A percentile compares a stretch with the other conserved stretches of the same genome.
These are phyloP conservation scores for Calameuta filiformis DNA, from an alignment of 2,888 invertebrate genomes.

Conservation along the genomic window DNA sequence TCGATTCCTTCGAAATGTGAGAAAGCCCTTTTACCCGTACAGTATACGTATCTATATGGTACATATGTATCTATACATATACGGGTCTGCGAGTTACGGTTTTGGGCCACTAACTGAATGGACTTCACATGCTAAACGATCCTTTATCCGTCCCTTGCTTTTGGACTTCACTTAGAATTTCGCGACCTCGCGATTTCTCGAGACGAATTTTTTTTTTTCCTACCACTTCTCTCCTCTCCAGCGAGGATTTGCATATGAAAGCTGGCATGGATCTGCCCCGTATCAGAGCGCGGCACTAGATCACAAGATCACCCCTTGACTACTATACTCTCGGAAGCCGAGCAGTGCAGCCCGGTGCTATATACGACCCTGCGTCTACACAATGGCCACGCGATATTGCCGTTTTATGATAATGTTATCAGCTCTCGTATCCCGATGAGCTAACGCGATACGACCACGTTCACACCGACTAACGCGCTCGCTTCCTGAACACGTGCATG, in stretches of 20 bases:
- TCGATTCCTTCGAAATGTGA: background rate
- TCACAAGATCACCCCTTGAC: slow-evolving; percentile 37
- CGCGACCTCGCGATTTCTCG: slow-evolving; percentile 8
- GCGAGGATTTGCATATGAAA: slow-evolving; percentile 48
- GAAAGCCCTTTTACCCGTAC: background rate
- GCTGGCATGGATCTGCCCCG: slow-evolving; percentile 22
- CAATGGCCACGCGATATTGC: slow-evolving; percentile 63
- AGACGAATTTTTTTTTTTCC: slow-evolving; percentile 22
- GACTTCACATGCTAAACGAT: slow-evolving; percentile 40
- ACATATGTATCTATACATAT: background rate
- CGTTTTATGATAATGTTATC: slow-evolving; percentile 68
- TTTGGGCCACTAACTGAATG: slow-evolving; percentile 22
- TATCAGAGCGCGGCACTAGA: slow-evolving; percentile 19
- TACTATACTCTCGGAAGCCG: slow-evolving; percentile 11
- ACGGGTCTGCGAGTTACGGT: background rate
- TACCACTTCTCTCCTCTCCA: slow-evolving; percentile 12
- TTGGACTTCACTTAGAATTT: background rate
- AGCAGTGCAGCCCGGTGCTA: slow-evolving; percentile 4
- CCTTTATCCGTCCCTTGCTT: background rate
- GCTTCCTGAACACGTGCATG: slow-evolving; percentile 22
- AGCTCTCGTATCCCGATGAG: slow-evolving; percentile 65
- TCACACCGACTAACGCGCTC: slow-evolving; percentile 24
- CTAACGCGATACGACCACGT: slow-evolving; percentile 55
- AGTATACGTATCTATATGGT: background rate
- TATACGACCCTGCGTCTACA: slow-evolving; percentile 33